Evolutionary conservation across 1,140 invertebrate species (phyloP).

Genomic region (Helicoverpa zea): DNA sequence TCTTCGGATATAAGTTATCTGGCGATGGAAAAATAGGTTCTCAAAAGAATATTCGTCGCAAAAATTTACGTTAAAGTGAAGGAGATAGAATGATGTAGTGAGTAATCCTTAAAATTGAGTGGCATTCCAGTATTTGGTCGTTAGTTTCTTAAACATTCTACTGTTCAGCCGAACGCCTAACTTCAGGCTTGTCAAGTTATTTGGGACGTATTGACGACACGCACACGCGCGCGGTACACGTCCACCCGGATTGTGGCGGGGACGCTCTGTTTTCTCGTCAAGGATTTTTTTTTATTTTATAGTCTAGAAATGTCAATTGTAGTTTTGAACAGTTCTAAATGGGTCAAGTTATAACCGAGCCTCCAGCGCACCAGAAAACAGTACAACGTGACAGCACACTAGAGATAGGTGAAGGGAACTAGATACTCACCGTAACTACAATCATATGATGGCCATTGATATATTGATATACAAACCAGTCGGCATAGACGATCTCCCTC

Average conservation of each 20-base stretch:
- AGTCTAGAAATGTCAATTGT: neutral
- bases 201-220: no score
- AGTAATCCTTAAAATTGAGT: no score
- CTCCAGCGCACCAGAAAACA: slow-evolving; percentile 9
- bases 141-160: no score
- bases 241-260: slow-evolving; percentile 24
- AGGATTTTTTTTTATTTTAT: no score
- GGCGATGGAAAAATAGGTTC: no score
- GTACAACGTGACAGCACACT: slow-evolving; percentile 39
- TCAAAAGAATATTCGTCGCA: no score
- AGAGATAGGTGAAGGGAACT: slow-evolving; percentile 51
- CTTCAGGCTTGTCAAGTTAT: no score
- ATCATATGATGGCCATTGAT: neutral
- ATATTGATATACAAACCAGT: neutral
- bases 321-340: neutral
- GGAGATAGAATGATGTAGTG: no score
- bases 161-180: no score
- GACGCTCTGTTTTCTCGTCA: slow-evolving; percentile 4
- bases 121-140: no score
- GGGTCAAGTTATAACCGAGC: slow-evolving; percentile 4
- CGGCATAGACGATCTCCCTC: slow-evolving; percentile 23
- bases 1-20: no score
- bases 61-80: no score
- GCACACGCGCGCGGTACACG: slow-evolving; percentile 10
- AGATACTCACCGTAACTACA: neutral